A percentile compares a stretch with the other conserved stretches of the same genome.
Conservation (phyloP, 2,113 vertebrate genomes). For the Marmota monax region DNA sequence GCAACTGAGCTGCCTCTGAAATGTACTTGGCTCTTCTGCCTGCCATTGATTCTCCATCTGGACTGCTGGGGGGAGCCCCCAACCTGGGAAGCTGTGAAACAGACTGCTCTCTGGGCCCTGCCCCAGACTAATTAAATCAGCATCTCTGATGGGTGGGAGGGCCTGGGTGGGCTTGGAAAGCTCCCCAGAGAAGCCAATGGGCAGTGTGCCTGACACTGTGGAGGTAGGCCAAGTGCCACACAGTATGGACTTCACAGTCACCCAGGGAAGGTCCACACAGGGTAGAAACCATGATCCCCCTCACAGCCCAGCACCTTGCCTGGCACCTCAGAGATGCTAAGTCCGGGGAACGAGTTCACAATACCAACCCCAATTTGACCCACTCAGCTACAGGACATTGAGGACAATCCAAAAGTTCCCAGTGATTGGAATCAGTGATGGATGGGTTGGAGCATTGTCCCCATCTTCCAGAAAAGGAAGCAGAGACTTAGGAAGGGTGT, state of each 20-base stretch:
- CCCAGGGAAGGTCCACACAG: background rate
- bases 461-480: background rate
- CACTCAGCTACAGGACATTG: background rate
- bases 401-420: no score
- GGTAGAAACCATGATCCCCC: fast-evolving
- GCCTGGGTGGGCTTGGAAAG: background rate
- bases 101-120: background rate
- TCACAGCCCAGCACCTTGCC: background rate
- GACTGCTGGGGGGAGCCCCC: background rate
- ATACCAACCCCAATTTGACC: fast-evolving
- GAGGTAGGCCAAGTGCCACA: no score
- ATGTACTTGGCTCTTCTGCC: background rate
- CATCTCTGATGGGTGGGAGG: background rate
- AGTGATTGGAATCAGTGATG: background rate
- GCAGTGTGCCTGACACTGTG: fast-evolving
- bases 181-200: background rate
- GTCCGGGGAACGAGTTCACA: background rate
- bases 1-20: background rate
- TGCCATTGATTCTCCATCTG: background rate
- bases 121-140: background rate
- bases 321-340: fast-evolving
- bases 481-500: no score
- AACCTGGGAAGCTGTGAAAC: background rate
- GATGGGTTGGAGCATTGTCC: fast-evolving
- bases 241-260: background rate